Evolutionary conservation across 2,113 vertebrate genomes (phyloP).

Genomic region (Corvus hawaiiensis): DNA sequence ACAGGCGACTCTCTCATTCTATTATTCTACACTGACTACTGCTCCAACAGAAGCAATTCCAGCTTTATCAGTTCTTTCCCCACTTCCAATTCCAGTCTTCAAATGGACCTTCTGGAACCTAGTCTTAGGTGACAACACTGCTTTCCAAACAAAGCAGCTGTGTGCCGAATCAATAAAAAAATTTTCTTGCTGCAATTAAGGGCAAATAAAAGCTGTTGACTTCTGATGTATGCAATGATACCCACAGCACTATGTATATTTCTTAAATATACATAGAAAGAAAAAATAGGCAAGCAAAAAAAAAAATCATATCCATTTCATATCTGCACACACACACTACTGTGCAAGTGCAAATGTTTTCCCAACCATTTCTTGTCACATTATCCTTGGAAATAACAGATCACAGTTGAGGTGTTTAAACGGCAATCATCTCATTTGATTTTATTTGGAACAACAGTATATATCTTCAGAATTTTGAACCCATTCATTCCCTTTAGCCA

Average conservation of each 20-base stretch:
- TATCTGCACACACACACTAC: neutral
- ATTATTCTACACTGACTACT: neutral
- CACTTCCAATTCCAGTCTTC: neutral
- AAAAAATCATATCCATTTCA: neutral
- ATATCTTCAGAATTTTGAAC: constrained; percentile 8
- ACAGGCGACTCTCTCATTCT: neutral
- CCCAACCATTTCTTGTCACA: constrained; percentile 12
- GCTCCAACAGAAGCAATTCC: neutral
- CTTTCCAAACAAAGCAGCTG: constrained; percentile 11
- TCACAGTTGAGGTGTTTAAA: neutral
- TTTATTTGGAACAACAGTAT: constrained; percentile 48
- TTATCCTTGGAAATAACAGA: constrained; percentile 6
- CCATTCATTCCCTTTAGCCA: neutral
- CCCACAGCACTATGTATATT: constrained; percentile 66
- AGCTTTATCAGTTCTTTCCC: neutral
- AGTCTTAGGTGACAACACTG: neutral
- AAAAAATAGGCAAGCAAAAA: constrained; percentile 27
- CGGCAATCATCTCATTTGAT: neutral
- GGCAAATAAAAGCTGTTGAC: constrained; percentile 52
- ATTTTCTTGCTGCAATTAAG: neutral
- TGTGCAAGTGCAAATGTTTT: constrained; percentile 42
- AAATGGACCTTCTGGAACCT: neutral
- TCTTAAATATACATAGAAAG: constrained; percentile 67
- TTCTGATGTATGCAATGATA: constrained; percentile 63
- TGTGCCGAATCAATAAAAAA: neutral